Conservation (phyloP, 2,888 invertebrate species). For the Drosophila helvetica region DNA sequence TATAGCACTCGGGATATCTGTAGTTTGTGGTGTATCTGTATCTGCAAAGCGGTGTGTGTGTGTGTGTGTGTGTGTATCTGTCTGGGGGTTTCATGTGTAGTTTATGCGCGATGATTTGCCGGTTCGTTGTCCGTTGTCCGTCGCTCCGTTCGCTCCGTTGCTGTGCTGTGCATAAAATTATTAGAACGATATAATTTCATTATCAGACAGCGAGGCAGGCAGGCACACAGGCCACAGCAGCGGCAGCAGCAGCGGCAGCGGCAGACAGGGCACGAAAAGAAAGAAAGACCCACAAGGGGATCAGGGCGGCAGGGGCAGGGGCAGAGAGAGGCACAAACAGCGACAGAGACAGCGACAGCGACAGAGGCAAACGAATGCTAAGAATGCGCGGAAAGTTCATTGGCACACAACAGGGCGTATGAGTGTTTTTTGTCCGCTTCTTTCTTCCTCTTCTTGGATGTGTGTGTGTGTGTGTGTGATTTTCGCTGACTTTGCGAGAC, state of each 20-base stretch:
- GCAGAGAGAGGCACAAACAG: conserved; percentile 8
- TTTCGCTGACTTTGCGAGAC: background rate
- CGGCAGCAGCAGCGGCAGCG: no score
- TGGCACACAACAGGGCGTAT: conserved; percentile 69
- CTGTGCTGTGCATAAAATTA: conserved; percentile 71
- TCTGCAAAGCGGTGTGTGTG: background rate
- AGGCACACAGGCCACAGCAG: background rate
- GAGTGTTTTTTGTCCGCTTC: conserved; percentile 42
- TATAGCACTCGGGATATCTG: background rate
- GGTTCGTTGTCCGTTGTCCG: conserved; percentile 23
- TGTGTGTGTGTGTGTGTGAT: background rate
- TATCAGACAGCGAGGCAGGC: conserved; percentile 59
- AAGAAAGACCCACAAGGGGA: conserved; percentile 5
- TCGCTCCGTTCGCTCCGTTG: conserved; percentile 39
- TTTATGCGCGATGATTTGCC: conserved; percentile 27
- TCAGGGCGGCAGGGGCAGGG: background rate
- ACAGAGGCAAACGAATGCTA: background rate
- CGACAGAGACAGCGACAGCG: background rate
- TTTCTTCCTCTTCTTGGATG: background rate
- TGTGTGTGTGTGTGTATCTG: conserved; percentile 14
- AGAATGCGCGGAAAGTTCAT: conserved; percentile 57
- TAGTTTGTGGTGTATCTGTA: conserved; percentile 1
- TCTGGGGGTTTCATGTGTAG: conserved; percentile 7
- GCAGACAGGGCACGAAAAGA: background rate
- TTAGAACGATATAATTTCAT: conserved; percentile 81